Evolutionary conservation across 2,797 vertebrate species (phyloP).

Genomic region (Myotis pilosus): DNA sequence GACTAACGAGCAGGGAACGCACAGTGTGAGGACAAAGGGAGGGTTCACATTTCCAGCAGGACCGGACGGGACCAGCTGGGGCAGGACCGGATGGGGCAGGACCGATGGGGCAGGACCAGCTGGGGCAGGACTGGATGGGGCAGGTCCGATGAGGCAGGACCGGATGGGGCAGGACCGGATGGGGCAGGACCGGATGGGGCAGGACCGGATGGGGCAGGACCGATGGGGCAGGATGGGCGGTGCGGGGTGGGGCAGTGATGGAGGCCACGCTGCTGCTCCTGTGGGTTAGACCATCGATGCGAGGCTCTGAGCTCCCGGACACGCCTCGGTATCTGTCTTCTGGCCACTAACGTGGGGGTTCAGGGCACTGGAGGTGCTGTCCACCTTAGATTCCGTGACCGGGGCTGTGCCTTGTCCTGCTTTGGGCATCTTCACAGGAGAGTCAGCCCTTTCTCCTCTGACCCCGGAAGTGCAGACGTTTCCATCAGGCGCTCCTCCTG

Average conservation of each 20-base stretch:
- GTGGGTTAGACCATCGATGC: too few relatives aligned
- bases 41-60: not conserved
- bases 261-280: not conserved
- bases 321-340: not conserved
- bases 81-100: too few relatives aligned
- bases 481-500: not conserved
- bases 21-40: too few relatives aligned
- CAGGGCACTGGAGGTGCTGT: not conserved
- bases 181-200: too few relatives aligned
- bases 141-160: not conserved
- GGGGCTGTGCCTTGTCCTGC: not conserved
- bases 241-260: not conserved
- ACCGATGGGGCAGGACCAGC: fast-evolving
- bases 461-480: not conserved
- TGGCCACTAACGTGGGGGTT: not conserved
- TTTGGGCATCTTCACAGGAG: not conserved
- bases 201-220: not conserved
- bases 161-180: too few relatives aligned
- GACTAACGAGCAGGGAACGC: not conserved
- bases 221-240: fast-evolving
- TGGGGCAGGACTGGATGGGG: not conserved
- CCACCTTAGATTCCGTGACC: fast-evolving
- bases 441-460: not conserved
- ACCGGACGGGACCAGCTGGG: fast-evolving
- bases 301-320: not conserved